phyloP scores from a whole-genome alignment of 2,113 vertebrate genomes.

The Semnornis frantzii region DNA sequence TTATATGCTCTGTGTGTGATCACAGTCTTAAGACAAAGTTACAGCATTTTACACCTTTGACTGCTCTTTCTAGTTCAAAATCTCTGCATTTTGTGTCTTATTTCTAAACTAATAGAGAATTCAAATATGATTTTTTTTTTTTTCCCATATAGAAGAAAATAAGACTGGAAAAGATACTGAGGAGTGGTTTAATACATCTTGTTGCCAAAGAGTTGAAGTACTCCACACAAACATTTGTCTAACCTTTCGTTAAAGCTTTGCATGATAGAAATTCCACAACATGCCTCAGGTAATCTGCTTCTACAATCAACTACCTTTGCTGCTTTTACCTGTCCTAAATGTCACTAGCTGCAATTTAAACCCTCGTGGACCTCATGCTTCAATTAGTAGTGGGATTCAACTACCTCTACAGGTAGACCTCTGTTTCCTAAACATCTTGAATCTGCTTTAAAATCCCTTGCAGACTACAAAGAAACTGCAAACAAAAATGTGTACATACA shows the following conservation, averaged over 20 bases:
- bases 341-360: neutral
- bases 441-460: neutral
- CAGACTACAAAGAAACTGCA: neutral
- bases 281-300: neutral
- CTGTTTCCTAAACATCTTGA: neutral
- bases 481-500: neutral
- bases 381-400: neutral
- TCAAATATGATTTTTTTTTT: neutral
- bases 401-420: neutral
- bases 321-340: neutral
- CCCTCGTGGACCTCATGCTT: neutral
- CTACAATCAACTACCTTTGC: neutral
- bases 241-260: neutral
- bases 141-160: neutral
- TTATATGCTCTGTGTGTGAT: neutral
- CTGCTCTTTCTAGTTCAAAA: neutral
- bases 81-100: neutral
- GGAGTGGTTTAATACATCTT: neutral
- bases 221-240: neutral
- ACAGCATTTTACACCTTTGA: neutral
- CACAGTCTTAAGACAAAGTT: neutral
- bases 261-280: neutral
- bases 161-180: neutral
- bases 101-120: neutral
- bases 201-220: neutral